Percentiles rank a stretch among this genome's conserved stretches.
Evolutionary conservation across 1,140 invertebrate species (phyloP).

Genomic region (Solenopsis invicta): DNA sequence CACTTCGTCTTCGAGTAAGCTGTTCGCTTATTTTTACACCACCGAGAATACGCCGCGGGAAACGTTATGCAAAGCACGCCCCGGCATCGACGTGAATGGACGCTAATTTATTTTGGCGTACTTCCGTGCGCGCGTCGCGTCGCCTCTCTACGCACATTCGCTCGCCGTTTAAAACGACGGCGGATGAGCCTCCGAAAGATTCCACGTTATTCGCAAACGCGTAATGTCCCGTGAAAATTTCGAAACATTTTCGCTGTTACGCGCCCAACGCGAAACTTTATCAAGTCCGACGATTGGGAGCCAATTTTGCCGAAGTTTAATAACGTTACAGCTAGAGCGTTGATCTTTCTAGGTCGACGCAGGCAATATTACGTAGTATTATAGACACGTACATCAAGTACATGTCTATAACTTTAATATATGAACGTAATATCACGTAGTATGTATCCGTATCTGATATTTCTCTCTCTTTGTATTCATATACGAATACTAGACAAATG

Average conservation of each 20-base stretch:
- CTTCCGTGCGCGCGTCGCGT: constrained; percentile 19
- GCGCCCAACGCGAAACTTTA: constrained; percentile 29
- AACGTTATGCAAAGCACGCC: constrained; percentile 72
- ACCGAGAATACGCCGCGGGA: constrained; percentile 54
- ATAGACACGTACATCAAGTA: constrained; percentile 41
- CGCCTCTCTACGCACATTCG: constrained; percentile 17
- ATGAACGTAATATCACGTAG: constrained; percentile 37
- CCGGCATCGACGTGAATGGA: constrained; percentile 65
- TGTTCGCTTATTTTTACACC: constrained; percentile 73
- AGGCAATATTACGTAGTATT: constrained; percentile 39
- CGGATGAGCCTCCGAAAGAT: constrained; percentile 61
- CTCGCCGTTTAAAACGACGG: constrained; percentile 56
- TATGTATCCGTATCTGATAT: constrained; percentile 2
- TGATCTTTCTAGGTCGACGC: constrained; percentile 45
- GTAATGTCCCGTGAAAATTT: constrained; percentile 55
- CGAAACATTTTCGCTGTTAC: background rate
- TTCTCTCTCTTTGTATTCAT: background rate
- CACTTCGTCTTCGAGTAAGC: constrained; percentile 74
- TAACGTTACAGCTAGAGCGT: constrained; percentile 33
- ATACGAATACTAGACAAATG: background rate
- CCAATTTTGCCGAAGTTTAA: constrained; percentile 54
- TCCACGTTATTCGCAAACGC: constrained; percentile 42
- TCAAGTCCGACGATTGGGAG: constrained; percentile 42
- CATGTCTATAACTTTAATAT: constrained; percentile 42
- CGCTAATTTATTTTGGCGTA: constrained; percentile 71